Base-by-base conservation (phyloP, 2,113 vertebrate genomes). In the Zosterops hypoxanthus region DNA sequence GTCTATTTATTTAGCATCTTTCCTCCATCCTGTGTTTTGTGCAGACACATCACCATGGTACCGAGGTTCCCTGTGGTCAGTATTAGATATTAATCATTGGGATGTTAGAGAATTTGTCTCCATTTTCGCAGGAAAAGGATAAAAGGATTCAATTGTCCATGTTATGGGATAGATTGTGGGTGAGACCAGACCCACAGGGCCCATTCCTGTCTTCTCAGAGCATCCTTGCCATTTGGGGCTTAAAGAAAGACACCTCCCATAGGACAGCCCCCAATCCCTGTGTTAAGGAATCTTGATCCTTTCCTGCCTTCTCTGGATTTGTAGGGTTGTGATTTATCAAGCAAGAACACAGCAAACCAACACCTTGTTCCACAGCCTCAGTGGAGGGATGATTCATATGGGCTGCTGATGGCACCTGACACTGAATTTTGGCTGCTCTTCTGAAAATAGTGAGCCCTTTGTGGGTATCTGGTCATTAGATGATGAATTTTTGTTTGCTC, bases 401-500 rank as follows among this genome's bases (percentile, higher is more conserved):
- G 88, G 55, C 59, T 70, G 20, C 79, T 63, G 82, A 66, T 92
- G 76, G 86, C 80, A 88, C 29, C 80, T 81, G 86, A 85, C 86
- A 20, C 42, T 12, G 21, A 42, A 24, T 65, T 92, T 80, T 92
- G 88, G 82, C 80, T 83, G 34, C 49, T 92, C 1, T 44, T 78
- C 34, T 90, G 82, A 71, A 90, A 92, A 88, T 3, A 94, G 59
- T 34, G 42, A 93, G 47, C 44, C 10, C 33, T 75, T 90, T 86
- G 77, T 92, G 76, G 90, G 21, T 90, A 73, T 82, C 86, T 94
- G 94, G 71, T 84, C 59, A 33, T 90, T 83, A 88, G 72, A 56
- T 66, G 75, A 80, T 94, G 85, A 69, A 59, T 76, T 91, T 69
- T 80, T 90, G 76, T 90, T 95, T 81, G 64, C 82, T 92, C 68